Base-by-base conservation (phyloP, 92 coral and sea anemone species). In the Nematostella vectensis region DNA sequence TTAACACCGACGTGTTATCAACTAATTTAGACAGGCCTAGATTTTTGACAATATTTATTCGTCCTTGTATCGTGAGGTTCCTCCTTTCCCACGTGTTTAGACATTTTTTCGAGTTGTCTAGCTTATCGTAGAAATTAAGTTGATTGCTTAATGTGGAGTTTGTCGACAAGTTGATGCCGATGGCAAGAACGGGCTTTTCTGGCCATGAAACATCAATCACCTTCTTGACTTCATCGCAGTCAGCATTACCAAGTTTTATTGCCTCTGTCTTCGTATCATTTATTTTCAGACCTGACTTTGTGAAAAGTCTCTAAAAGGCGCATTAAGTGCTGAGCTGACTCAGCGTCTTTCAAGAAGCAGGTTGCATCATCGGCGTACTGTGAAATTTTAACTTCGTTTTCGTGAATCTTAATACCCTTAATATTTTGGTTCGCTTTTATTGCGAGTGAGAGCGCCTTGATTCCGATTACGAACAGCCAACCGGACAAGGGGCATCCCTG, bases 311-410 rank as follows among this genome's bases (percentile, higher is more conserved):
- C 53, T n/a, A 64, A 22, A 33, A 64, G 56, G 37, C 29, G 22
- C 3, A 60, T 15, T 43, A 43, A 60, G 3, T 0, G 21, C 12
- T 23, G 15, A 36, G 33, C 55, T 16, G 51, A 64, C 12, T 21
- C 25, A 12, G 28, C 49, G 40, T 39, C 29, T 63, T 51, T 53
- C 11, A 19, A 36, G 23, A 61, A 61, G 13, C 47, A 31, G 11
- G 70, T 64, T 22, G 69, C 50, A 17, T 64, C 70, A 44, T 64
- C 53, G 16, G 70, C 70, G 24, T 52, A 64, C 60, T 64, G 70
- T 15, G 53, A 27, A 16, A 64, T 31, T 52, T 52, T 64, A 18
- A 63, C 54, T 50, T 63, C 70, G 2, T 45, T 42, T 0, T 31
- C 21, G 22, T 44, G 37, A 26, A 37, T 55, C 38, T 1, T 52